Conservation (phyloP, 2,797 vertebrate genomes). For the Gobionotothen gibberifrons region DNA sequence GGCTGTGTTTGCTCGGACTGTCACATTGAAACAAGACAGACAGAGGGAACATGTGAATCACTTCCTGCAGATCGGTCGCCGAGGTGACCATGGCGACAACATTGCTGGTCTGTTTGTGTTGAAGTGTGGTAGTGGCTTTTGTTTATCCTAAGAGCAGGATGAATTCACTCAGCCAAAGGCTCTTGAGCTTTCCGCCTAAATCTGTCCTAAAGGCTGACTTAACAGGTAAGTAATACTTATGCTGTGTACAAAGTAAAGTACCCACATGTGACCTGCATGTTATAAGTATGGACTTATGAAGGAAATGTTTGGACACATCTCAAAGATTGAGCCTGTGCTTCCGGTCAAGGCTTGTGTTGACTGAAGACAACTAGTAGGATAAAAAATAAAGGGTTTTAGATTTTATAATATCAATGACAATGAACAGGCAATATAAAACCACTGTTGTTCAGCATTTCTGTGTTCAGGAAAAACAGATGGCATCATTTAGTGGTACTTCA, state of each 20-base stretch:
- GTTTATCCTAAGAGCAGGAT: constrained; percentile 6
- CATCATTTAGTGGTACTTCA: constrained; percentile 22
- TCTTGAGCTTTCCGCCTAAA: neutral
- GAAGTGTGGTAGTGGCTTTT: constrained; percentile 12
- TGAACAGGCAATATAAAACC: constrained; percentile 26
- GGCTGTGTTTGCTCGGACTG: constrained; percentile 35
- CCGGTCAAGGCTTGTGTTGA: constrained; percentile 9
- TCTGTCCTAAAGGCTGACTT: neutral
- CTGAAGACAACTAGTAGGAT: constrained; percentile 10
- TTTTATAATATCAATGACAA: constrained; percentile 6
- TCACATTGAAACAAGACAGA: constrained; percentile 53
- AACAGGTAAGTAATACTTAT: neutral
- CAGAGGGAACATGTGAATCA: constrained; percentile 59
- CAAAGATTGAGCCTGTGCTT: neutral
- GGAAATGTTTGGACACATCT: neutral
- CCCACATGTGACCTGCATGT: neutral
- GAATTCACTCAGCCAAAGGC: constrained; percentile 3
- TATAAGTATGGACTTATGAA: constrained; percentile 1
- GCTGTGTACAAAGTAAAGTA: neutral
- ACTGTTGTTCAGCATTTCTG: neutral
- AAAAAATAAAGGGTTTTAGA: constrained; percentile 14
- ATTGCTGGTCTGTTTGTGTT: constrained; percentile 27
- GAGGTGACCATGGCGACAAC: constrained; percentile 38
- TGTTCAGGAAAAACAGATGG: constrained; percentile 29
- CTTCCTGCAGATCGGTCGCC: constrained; percentile 53